Evolutionary conservation across 2,797 vertebrate genomes (phyloP).

Genomic region (Cottoperca gobio): DNA sequence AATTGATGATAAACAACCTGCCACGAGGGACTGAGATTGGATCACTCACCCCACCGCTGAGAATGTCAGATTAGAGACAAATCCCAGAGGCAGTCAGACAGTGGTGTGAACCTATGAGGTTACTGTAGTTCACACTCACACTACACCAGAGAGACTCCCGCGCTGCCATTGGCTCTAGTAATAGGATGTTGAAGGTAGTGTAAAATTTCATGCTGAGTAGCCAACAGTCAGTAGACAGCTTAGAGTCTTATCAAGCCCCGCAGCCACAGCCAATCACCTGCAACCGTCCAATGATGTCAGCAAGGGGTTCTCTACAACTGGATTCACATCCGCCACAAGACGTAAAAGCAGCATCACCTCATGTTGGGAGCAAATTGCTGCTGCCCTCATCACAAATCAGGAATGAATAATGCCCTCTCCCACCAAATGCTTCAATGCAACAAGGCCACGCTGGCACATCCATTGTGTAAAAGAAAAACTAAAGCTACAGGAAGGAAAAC

Average conservation of each 20-base stretch:
- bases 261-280: conserved; percentile 31
- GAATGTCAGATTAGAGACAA: conserved; percentile 52
- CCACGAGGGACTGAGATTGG: conserved; percentile 8
- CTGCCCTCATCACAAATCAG: not conserved
- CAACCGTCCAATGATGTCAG: not conserved
- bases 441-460: not conserved
- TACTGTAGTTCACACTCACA: conserved; percentile 63
- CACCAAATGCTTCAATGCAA: not conserved
- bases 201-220: conserved; percentile 46
- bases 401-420: not conserved
- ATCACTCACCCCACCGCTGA: conserved; percentile 37
- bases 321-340: not conserved
- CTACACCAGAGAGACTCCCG: conserved; percentile 28
- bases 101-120: conserved; percentile 46
- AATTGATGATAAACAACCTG: conserved; percentile 26
- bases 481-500: not conserved
- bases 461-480: conserved; percentile 10
- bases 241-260: conserved; percentile 6
- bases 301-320: not conserved
- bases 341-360: conserved; percentile 27
- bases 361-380: not conserved
- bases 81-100: conserved; percentile 29
- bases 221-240: conserved; percentile 30
- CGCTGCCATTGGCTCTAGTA: conserved; percentile 64
- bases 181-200: conserved; percentile 68